phyloP scores from a whole-genome alignment of 92 coral and sea anemone genomes.

The Palythoa caribaeorum region DNA sequence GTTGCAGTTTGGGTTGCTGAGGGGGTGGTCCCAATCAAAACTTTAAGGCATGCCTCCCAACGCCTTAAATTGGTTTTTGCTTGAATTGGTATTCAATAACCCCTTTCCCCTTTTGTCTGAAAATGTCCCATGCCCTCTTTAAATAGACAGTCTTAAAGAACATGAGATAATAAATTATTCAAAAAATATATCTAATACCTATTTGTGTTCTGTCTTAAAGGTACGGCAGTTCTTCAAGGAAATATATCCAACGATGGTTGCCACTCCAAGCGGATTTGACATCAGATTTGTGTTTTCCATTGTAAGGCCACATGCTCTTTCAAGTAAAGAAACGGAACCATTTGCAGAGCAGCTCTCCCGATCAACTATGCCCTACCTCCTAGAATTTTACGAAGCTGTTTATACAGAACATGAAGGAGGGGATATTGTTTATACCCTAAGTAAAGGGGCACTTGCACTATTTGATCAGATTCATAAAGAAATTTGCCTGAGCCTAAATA shows the following conservation, averaged over 20 bases:
- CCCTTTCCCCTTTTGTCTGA: not conserved
- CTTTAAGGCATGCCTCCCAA: no score
- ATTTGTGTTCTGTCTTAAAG: not conserved
- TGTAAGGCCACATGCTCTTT: conserved; percentile 48
- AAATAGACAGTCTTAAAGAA: no score
- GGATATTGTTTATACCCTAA: not conserved
- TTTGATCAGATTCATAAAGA: no score
- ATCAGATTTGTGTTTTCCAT: conserved; percentile 56
- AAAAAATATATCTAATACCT: not conserved
- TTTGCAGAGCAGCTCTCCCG: conserved; percentile 39
- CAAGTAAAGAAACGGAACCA: conserved; percentile 54
- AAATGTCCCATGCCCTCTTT: not conserved
- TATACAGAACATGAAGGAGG: conserved; percentile 55
- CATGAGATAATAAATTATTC: not conserved
- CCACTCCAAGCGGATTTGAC: conserved; percentile 60
- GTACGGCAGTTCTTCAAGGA: conserved; percentile 61
- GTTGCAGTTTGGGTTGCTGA: no score
- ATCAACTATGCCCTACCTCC: conserved; percentile 46
- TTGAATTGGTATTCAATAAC: no score
- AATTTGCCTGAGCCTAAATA: no score
- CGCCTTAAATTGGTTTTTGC: no score
- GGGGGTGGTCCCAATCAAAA: no score
- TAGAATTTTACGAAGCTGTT: conserved; percentile 51
- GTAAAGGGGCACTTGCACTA: no score
- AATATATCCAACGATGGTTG: conserved; percentile 64